Evolutionary conservation across 2,113 vertebrate species (phyloP).

Genomic region (Equus quagga): DNA sequence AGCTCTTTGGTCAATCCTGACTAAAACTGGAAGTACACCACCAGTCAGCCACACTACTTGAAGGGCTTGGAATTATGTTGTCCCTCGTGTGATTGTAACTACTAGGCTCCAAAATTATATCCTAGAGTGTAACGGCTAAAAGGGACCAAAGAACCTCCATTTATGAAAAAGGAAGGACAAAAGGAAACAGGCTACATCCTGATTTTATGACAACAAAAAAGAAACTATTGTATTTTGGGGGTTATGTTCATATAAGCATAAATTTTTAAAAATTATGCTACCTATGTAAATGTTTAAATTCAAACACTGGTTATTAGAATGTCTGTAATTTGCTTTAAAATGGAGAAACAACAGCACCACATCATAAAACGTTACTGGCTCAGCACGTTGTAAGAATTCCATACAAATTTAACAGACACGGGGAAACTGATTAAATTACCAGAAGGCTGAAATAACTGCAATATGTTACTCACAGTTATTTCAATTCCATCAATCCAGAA

Average conservation of each 20-base stretch:
- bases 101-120: neutral
- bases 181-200: neutral
- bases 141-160: neutral
- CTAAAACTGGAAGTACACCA: neutral
- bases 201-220: neutral
- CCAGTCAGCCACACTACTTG: neutral
- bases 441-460: neutral
- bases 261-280: neutral
- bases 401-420: neutral
- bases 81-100: neutral
- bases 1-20: neutral
- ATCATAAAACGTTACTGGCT: neutral
- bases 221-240: neutral
- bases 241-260: neutral
- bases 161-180: neutral
- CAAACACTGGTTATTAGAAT: neutral
- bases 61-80: neutral
- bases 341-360: neutral
- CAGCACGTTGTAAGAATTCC: neutral
- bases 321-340: constrained; percentile 26
- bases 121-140: neutral
- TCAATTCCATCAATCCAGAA: neutral
- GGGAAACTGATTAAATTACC: neutral
- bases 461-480: neutral
- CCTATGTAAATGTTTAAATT: neutral